These are phyloP conservation scores for Cebus imitator DNA, from an alignment of 2,113 vertebrate species.

Conservation along the genomic window DNA sequence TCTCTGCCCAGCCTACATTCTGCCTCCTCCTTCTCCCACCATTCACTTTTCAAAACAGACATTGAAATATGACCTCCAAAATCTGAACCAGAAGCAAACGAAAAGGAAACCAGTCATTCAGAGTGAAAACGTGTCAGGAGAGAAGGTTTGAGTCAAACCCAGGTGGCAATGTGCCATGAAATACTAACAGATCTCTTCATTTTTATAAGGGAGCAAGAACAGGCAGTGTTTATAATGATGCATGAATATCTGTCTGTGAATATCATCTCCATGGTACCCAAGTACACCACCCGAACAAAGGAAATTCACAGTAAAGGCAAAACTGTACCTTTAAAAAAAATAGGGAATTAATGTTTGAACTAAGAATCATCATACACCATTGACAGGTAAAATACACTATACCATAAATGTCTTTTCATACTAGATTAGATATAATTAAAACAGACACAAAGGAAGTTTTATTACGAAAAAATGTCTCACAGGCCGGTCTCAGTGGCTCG, in stretches of 20 bases:
- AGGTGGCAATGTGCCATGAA: background rate
- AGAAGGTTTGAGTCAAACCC: background rate
- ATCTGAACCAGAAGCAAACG: conserved; percentile 38
- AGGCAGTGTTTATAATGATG: background rate
- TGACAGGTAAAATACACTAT: background rate
- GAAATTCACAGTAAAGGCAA: conserved; percentile 2
- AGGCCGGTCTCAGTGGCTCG: too few relatives aligned
- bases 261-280: background rate
- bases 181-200: conserved; percentile 28
- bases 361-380: background rate
- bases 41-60: background rate
- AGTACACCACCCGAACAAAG: conserved; percentile 14
- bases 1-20: background rate
- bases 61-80: conserved; percentile 16
- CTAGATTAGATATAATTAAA: background rate
- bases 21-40: background rate
- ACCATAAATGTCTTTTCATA: background rate
- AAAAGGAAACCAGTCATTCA: conserved; percentile 7
- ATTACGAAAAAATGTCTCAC: background rate
- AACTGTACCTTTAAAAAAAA: background rate
- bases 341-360: background rate
- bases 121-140: conserved; percentile 39
- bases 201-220: conserved; percentile 1
- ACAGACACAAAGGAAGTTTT: background rate
- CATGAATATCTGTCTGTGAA: conserved; percentile 21